These are phyloP conservation scores for Xanthia togata DNA, from an alignment of 2,888 invertebrate genomes.

Conservation along the genomic window DNA sequence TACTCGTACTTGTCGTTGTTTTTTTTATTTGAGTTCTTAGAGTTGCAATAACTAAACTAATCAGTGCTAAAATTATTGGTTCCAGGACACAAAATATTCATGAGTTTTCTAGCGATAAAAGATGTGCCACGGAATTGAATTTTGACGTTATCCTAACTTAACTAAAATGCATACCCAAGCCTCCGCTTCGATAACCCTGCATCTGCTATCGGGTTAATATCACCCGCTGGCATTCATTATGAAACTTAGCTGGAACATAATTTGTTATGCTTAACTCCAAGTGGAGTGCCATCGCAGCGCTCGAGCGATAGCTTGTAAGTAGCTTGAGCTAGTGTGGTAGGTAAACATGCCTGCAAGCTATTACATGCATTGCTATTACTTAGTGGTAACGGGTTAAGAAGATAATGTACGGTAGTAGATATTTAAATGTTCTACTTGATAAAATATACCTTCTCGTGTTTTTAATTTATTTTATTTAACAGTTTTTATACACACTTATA, in stretches of 20 bases:
- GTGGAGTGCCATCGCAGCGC: slow-evolving; percentile 44
- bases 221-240: slow-evolving; percentile 46
- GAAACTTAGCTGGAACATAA: slow-evolving; percentile 47
- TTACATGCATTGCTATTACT: slow-evolving; percentile 34
- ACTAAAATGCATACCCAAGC: neutral
- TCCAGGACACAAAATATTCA: neutral
- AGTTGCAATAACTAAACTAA: neutral
- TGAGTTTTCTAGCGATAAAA: neutral
- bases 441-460: neutral
- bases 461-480: no score
- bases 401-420: slow-evolving; percentile 5
- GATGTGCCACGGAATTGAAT: neutral
- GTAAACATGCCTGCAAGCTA: slow-evolving; percentile 37
- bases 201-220: slow-evolving; percentile 25
- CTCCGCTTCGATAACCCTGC: neutral
- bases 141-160: neutral
- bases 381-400: slow-evolving; percentile 1
- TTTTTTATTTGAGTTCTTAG: neutral
- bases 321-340: slow-evolving; percentile 20
- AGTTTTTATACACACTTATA: no score
- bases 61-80: neutral
- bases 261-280: slow-evolving; percentile 57
- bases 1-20: no score
- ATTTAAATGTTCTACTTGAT: slow-evolving; percentile 15
- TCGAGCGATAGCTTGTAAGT: slow-evolving; percentile 31